These are phyloP conservation scores for Uloborus plumipes DNA, from an alignment of 2,888 invertebrate genomes.

Conservation along the genomic window DNA sequence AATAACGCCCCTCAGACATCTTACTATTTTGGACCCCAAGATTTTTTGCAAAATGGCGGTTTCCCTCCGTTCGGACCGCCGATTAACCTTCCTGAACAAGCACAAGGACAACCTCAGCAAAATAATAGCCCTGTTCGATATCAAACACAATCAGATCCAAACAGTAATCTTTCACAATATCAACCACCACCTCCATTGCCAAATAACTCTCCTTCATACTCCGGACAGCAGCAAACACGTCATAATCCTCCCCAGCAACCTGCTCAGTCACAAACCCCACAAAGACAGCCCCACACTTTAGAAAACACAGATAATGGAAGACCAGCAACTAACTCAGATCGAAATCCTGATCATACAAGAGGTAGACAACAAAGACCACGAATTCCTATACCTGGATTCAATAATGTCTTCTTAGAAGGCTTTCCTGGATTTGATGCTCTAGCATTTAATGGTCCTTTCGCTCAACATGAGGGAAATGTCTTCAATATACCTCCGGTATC, in stretches of 20 bases:
- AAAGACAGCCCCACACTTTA: too few species aligned
- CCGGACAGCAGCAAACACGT: neutral
- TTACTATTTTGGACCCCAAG: slow-evolving; percentile 22
- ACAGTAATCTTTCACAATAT: too few species aligned
- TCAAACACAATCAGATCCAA: neutral
- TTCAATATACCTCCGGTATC: slow-evolving; percentile 9
- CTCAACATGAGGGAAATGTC: slow-evolving; percentile 4
- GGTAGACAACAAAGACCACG: neutral
- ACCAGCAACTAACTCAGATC: too few species aligned
- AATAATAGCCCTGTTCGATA: neutral
- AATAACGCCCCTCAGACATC: neutral
- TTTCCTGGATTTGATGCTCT: slow-evolving; percentile 27
- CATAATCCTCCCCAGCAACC: neutral
- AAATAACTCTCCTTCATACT: neutral
- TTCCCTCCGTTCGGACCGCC: slow-evolving; percentile 4
- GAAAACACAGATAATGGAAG: too few species aligned
- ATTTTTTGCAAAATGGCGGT: neutral
- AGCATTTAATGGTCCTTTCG: slow-evolving; percentile 15
- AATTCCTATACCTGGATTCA: slow-evolving; percentile 20
- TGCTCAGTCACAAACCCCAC: too few species aligned
- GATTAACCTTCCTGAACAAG: neutral
- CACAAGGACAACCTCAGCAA: neutral
- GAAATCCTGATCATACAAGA: neutral
- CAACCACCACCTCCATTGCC: slow-evolving; percentile 7
- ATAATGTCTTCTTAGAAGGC: slow-evolving; percentile 25